Evolutionary conservation across 1,140 invertebrate genomes (phyloP), one percentile per base, ranked within the genome.

Genomic region (Procambarus clarkii): DNA sequence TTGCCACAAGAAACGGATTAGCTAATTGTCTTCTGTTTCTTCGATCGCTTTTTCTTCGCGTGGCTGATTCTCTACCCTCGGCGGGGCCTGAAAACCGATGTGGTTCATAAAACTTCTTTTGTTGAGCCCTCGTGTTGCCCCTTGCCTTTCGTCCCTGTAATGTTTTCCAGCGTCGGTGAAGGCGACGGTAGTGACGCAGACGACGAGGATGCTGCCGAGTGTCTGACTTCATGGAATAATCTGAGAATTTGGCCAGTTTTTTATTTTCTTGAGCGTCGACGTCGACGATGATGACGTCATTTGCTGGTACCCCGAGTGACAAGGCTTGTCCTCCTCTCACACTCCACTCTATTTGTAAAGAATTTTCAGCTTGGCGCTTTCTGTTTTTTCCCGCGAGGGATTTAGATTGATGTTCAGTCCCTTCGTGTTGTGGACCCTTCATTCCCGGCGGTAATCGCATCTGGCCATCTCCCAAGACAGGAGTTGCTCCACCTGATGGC

Each of bases 11-110:
- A 76, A 89, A 82, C 13, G 87, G 79, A 21, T n/a, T 80, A 46
- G 78, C 44, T 82, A 89, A 82, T 81, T 81, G 60, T 89, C 80
- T 76, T 76, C 79, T 89, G 64, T 83, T 69, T 76, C 80, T 89
- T 76, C 45, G 64, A 48, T 89, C 64, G 50, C 64, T 76, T 71
- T 82, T 83, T 76, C 54, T 69, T 44, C n/a, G 34, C 54, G 0
- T 45, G 78, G 50, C 45, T 69, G 77, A 81, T 60, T 54, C 7
- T 34, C n/a, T 58, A 4, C 71, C 50, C 64, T 74, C 64, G 15
- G 18, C n/a, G 21, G 83, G 44, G 34, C 34, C 34, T 44, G 69
- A 45, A 64, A 83, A 64, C 69, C 58, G 60, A 45, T 64, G 60
- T 21, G 7, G 81, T 3, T 54, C 34, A 64, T 86, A 76, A 86